Evolutionary conservation across 2,113 vertebrate genomes (phyloP).

Genomic region (Piaya cayana): DNA sequence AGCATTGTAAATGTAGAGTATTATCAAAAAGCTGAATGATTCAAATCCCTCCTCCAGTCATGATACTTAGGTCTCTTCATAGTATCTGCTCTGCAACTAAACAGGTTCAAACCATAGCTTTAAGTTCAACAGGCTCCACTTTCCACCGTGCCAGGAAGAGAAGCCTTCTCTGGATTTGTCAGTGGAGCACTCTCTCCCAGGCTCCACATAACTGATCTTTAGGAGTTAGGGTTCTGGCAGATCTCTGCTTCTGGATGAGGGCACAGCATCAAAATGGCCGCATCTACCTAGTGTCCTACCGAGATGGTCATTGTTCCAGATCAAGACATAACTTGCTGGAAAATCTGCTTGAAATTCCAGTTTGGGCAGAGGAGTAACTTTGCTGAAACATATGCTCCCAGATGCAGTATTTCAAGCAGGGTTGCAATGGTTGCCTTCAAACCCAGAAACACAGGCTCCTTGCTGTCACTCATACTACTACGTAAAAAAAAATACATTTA

Average conservation of each 20-base stretch:
- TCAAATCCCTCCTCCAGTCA: not conserved
- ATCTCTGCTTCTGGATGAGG: not conserved
- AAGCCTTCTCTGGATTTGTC: not conserved
- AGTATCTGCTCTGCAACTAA: not conserved
- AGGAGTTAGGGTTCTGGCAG: not conserved
- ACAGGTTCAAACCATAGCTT: not conserved
- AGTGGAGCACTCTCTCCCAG: not conserved
- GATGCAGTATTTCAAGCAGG: not conserved
- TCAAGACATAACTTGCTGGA: not conserved
- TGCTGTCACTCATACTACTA: not conserved
- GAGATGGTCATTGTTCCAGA: not conserved
- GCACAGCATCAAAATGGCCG: not conserved
- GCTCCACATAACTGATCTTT: rapidly evolving
- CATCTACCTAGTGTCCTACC: not conserved
- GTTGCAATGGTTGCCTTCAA: not conserved
- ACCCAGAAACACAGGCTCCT: not conserved
- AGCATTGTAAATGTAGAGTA: not conserved
- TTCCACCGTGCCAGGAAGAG: not conserved
- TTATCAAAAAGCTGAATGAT: not conserved
- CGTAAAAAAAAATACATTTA: not conserved
- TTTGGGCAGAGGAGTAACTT: not conserved
- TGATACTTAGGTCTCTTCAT: not conserved
- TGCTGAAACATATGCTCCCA: not conserved
- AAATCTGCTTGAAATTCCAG: not conserved
- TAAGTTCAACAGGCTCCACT: not conserved